Evolutionary conservation across 2,888 invertebrate genomes (phyloP), one percentile per base, ranked within the genome.

Genomic region (Caenorhabditis becei): DNA sequence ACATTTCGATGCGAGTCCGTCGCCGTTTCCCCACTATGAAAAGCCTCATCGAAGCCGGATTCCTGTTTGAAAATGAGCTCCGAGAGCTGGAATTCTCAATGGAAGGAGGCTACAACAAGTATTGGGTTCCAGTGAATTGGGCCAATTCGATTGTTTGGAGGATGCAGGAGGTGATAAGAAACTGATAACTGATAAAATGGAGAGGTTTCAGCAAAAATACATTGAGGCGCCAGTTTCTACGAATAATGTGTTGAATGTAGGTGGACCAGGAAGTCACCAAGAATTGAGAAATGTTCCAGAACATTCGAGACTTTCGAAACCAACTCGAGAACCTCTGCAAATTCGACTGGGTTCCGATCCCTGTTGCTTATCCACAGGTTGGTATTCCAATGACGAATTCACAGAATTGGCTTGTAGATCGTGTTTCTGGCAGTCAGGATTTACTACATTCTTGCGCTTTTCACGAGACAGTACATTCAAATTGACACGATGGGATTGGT

Each of bases 81-180:
- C 77, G 81, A 18, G 78, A 87, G n/a, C 71, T 84, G 56, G 80
- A 83, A 41, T 3, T 16, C 16, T 44, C 66, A 1, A 77, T 82
- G 23, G 78, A 86, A n/a, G 81, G 75, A 35, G 78, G 69, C n/a
- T 83, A 84, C 72, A 85, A 83, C 58, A 90, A 90, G 75, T 88
- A 89, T 56, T 89, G 90, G 90, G 83, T 88, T 18, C 90, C 90
- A 0, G 80, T 89, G 41, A 87, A 90, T 54, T 90, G 90, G 89
- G 80, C 80, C 4, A 74, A 67, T 28, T 56, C 75, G 5, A 66
- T 83, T 24, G 79, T 78, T 11, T 65, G 66, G 58, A 49, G 80
- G 26, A 69, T 77, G 70, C 65, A 77, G 28, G 71, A 80, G 32
- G 65, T 75, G 11, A 20, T n/a, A 2, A 32, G 8, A 35, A 5